Evolutionary conservation across 2,888 invertebrate genomes (phyloP).

Genomic region (Petrolisthes manimaculis): DNA sequence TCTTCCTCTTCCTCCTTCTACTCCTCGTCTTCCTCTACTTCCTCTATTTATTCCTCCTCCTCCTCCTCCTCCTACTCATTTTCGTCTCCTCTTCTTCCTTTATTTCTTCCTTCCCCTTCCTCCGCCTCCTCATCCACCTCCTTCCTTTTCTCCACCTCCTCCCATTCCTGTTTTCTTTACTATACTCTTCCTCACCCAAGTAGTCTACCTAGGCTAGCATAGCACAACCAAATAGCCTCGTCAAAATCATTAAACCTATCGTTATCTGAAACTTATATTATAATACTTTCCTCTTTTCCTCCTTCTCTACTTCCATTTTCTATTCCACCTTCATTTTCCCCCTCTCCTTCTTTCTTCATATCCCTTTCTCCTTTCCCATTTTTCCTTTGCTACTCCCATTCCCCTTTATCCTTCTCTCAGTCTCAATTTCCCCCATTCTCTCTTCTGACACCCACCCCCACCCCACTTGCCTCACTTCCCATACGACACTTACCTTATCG

Average conservation of each 20-base stretch:
- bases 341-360: background rate
- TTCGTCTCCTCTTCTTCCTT: background rate
- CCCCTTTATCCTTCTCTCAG: background rate
- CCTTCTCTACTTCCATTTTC: background rate
- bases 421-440: background rate
- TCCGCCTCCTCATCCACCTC: background rate
- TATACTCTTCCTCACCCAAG: background rate
- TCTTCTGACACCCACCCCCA: background rate
- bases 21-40: background rate
- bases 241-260: background rate
- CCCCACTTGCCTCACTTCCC: background rate
- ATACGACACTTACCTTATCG: slow-evolving; percentile 72
- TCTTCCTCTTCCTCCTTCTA: background rate
- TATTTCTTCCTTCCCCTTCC: background rate
- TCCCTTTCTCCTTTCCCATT: background rate
- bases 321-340: background rate
- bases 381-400: background rate
- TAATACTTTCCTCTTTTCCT: background rate
- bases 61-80: background rate
- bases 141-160: background rate
- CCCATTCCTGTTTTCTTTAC: background rate
- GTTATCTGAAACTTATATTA: background rate
- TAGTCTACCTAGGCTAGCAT: background rate
- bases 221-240: no score
- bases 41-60: background rate